Percentiles rank a stretch among this genome's conserved stretches.
These are phyloP conservation scores for Phodopus roborovskii DNA, from an alignment of 2,113 vertebrate species.

Conservation along the genomic window DNA sequence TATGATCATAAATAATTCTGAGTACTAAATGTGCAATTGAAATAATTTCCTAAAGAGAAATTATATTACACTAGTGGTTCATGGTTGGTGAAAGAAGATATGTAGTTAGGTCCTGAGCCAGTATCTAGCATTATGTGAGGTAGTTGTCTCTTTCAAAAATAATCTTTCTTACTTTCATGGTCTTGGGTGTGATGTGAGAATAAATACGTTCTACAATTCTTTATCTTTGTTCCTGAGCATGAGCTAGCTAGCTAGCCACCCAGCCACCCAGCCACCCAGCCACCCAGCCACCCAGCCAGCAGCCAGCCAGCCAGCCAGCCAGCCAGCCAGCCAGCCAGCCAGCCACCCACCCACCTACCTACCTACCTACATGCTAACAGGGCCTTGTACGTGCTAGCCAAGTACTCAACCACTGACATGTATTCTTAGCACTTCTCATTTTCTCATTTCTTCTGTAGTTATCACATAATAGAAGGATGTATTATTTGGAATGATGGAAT, in stretches of 20 bases:
- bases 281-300: no score
- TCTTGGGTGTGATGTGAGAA: conserved; percentile 42
- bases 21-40: conserved; percentile 29
- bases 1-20: conserved; percentile 2
- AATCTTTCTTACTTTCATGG: not conserved
- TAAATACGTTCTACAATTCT: conserved; percentile 25
- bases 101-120: conserved; percentile 31
- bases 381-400: not conserved
- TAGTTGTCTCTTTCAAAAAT: conserved; percentile 28
- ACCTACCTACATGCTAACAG: not conserved
- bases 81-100: not conserved
- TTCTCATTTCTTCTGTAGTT: not conserved
- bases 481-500: not conserved
- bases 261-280: no score
- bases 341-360: no score
- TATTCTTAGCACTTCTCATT: not conserved
- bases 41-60: conserved; percentile 40
- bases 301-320: no score
- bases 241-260: conserved; percentile 35
- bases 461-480: conserved; percentile 19
- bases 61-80: conserved; percentile 24
- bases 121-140: not conserved
- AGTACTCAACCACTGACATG: not conserved
- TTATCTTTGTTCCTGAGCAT: not conserved
- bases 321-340: no score